Percentiles rank a stretch among this genome's conserved stretches.
Evolutionary conservation across 2,888 invertebrate species (phyloP).

Genomic region (Ormia ochracea): DNA sequence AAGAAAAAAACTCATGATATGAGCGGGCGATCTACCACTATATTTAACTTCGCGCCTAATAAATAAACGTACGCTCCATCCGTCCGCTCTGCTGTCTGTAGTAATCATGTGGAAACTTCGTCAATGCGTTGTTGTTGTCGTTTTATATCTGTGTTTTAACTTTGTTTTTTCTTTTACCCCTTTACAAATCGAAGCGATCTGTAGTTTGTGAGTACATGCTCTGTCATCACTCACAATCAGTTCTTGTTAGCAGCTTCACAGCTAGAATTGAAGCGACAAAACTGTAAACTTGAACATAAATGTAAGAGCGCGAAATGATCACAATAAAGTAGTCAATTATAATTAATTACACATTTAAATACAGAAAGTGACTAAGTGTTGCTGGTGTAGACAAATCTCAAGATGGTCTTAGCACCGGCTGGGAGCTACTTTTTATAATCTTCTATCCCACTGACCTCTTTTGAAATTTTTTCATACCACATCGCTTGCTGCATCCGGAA

Average conservation of each 20-base stretch:
- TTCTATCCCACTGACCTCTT: too few relatives aligned
- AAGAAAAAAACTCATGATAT: conserved; percentile 8
- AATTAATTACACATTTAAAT: too few relatives aligned
- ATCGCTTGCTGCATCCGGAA: too few relatives aligned
- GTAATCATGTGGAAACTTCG: conserved; percentile 34
- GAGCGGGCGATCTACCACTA: conserved; percentile 53
- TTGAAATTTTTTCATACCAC: too few relatives aligned
- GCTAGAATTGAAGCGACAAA: conserved; percentile 1
- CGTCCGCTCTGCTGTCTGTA: conserved; percentile 18
- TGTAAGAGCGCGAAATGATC: too few relatives aligned
- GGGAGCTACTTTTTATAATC: too few relatives aligned
- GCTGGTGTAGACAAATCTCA: too few relatives aligned
- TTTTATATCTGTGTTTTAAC: conserved; percentile 14
- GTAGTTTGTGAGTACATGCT: background rate
- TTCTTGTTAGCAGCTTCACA: background rate
- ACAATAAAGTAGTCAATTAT: too few relatives aligned
- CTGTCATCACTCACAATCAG: conserved; percentile 52
- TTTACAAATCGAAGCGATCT: conserved; percentile 31
- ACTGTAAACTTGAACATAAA: too few relatives aligned
- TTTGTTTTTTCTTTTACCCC: conserved; percentile 9
- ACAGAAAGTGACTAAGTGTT: too few relatives aligned
- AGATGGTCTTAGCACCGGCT: too few relatives aligned
- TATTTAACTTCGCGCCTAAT: conserved; percentile 59
- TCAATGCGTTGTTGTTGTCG: conserved; percentile 1
- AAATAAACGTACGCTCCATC: conserved; percentile 44